Base-by-base conservation (phyloP, 2,888 invertebrate genomes). In the Trichogramma dendrolimi region DNA sequence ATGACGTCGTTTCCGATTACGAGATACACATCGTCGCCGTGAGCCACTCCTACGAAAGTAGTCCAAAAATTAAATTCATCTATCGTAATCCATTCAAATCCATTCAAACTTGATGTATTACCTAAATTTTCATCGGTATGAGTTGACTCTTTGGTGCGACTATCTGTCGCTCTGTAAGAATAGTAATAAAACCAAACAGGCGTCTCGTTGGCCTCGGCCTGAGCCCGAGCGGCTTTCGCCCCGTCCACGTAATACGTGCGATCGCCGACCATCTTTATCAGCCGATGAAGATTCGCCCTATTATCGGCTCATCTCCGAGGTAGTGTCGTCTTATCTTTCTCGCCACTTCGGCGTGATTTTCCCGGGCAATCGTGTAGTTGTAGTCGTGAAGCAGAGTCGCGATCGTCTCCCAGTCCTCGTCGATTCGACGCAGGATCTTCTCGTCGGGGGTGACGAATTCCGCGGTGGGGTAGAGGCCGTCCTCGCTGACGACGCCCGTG, bases 391-490 rank as follows among this genome's bases (percentile, higher is more conserved):
- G 39, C 6, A 40, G 38, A 7, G 52, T 6, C 5, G 39, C 52
- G n/a, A 51, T 51, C 51, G 83, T 78, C 7, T 83, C 81, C 83
- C 87, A 88, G 41, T 83, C 80, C 0, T 80, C 71, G 53, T 86
- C 84, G 46, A 87, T 71, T 42, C 84, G 82, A 6, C 78, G 70
- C 2, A 87, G 75, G 6, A 81, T 68, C 4, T 79, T 77, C 0
- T 82, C 78, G 5, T 82, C 49, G 3, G 10, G 4, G 10, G 41
- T 40, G 10, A 57, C 27, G 27, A 27, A 27, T 27, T 27, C 27
- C 72, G 86, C 85, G 46, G 85, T 87, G 40, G 89, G 89, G 70
- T 87, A 90, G 14, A 89, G 80, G 61, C 91, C 91, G 76, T 92
- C 91, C 54, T 89, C 85, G 14, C 85, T 83, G 10, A 53, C 54